phyloP scores from a whole-genome alignment of 2,797 vertebrate species.

The Intellagama lesueurii region DNA sequence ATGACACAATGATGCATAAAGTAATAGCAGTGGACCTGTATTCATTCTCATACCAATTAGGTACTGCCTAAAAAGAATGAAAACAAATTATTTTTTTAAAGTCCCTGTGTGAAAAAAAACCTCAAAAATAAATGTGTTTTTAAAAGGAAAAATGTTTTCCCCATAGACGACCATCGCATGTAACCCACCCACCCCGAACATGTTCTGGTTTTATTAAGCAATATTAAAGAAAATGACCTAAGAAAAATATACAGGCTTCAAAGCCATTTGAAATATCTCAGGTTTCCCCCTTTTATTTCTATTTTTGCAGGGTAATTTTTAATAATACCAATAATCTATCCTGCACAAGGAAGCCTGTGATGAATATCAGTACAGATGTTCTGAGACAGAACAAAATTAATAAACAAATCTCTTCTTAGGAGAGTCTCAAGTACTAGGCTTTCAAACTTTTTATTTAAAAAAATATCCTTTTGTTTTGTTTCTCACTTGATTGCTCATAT shows the following conservation, averaged over 20 bases:
- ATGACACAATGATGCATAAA: neutral
- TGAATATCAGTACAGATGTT: neutral
- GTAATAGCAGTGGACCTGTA: too few relatives aligned
- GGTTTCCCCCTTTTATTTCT: conserved; percentile 9
- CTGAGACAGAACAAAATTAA: neutral
- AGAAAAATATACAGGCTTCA: neutral
- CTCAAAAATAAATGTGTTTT: neutral
- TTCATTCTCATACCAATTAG: neutral
- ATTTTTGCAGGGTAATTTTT: neutral
- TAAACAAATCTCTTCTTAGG: conserved; percentile 2
- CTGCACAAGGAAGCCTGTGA: neutral
- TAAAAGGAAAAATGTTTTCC: too few relatives aligned
- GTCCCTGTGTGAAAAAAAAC: neutral
- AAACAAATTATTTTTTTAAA: too few relatives aligned
- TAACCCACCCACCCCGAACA: too few relatives aligned
- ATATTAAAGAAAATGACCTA: conserved; percentile 3
- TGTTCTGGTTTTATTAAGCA: neutral
- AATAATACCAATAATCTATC: neutral
- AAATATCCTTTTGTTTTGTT: neutral
- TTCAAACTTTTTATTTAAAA: conserved; percentile 6
- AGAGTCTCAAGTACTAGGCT: conserved; percentile 6
- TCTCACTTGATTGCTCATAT: neutral
- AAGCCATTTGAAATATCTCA: neutral
- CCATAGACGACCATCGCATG: too few relatives aligned
- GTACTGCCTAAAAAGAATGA: neutral